Conservation (phyloP, 2,113 vertebrate species). For the Pagrus major region DNA sequence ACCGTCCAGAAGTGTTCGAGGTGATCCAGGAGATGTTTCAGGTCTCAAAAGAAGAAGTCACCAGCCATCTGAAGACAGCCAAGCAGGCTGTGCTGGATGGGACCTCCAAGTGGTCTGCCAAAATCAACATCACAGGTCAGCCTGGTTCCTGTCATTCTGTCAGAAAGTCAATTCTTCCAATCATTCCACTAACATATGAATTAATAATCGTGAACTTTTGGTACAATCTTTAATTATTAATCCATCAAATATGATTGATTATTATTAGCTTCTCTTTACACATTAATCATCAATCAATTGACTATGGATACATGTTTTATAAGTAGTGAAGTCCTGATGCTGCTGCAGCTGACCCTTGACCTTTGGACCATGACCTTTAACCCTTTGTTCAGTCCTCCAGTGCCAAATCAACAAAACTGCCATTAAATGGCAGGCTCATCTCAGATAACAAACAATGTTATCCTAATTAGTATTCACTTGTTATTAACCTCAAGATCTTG, state of each 20-base stretch:
- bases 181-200: neutral
- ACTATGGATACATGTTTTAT: neutral
- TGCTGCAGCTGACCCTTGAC: conserved; percentile 16
- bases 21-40: conserved; percentile 97
- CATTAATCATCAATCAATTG: neutral
- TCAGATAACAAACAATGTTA: conserved; percentile 31
- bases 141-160: neutral
- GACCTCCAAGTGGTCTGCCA: conserved; percentile 99
- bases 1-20: conserved; percentile 95
- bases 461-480: conserved; percentile 32
- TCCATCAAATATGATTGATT: neutral
- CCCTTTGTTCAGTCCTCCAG: neutral
- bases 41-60: conserved; percentile 93
- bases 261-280: neutral
- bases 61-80: conserved; percentile 90
- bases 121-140: conserved; percentile 96
- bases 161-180: neutral
- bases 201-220: too few species aligned
- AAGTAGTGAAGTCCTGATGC: neutral
- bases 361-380: conserved; percentile 19
- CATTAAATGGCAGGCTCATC: conserved; percentile 3
- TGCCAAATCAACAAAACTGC: conserved; percentile 23
- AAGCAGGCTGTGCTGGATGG: conserved; percentile 97
- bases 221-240: too few species aligned
- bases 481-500: conserved; percentile 33